A percentile compares a stretch with the other conserved stretches of the same genome.
Evolutionary conservation across 2,113 vertebrate species (phyloP).

Genomic region (Gulo gulo): DNA sequence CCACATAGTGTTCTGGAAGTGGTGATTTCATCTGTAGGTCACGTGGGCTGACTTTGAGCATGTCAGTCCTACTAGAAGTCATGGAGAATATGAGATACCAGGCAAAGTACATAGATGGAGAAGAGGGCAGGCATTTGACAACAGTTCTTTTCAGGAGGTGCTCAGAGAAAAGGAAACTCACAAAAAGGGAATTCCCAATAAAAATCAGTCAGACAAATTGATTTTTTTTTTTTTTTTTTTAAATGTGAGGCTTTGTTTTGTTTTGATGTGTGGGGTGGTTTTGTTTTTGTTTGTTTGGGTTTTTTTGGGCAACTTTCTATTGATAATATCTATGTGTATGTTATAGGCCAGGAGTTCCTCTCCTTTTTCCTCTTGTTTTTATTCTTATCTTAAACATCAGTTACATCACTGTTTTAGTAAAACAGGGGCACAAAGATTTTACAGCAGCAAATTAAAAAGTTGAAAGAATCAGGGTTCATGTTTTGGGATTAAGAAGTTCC

Average conservation of each 20-base stretch:
- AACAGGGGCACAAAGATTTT: neutral
- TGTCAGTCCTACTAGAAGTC: neutral
- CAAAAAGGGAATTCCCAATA: neutral
- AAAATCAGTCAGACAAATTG: neutral
- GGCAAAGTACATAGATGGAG: neutral
- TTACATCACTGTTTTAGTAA: neutral
- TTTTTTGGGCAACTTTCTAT: neutral
- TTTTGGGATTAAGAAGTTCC: neutral
- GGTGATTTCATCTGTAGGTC: neutral
- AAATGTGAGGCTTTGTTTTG: neutral
- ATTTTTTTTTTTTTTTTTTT: neutral
- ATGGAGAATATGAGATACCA: neutral
- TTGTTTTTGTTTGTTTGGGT: neutral
- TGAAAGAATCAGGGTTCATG: neutral
- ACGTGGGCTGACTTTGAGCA: neutral
- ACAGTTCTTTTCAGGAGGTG: neutral
- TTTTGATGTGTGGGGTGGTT: neutral
- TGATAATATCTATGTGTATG: neutral
- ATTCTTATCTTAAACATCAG: conserved; percentile 2
- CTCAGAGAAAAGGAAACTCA: neutral
- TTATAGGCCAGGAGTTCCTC: neutral
- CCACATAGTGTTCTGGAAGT: neutral
- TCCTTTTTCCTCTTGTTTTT: neutral
- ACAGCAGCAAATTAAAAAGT: neutral
- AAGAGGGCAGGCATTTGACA: neutral